Conservation (phyloP, 2,113 vertebrate genomes). For the Colossoma macropomum region DNA sequence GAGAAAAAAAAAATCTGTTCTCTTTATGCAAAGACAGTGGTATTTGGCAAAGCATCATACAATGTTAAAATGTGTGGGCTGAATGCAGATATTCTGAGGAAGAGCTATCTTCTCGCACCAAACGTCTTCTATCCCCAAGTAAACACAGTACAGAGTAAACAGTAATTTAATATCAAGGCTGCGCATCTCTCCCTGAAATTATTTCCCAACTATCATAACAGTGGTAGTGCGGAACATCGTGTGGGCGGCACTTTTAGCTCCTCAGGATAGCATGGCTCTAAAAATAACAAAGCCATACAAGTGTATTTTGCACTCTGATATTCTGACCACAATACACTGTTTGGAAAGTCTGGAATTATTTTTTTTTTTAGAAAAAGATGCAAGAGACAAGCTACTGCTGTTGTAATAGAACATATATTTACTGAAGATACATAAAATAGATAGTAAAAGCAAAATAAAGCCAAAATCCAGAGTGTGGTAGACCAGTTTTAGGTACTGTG, state of each 20-base stretch:
- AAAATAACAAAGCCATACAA: constrained; percentile 40
- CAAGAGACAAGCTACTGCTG: not conserved
- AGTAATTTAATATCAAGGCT: constrained; percentile 50
- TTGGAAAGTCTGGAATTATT: not conserved
- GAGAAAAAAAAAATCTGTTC: not conserved
- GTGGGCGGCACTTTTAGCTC: constrained; percentile 44
- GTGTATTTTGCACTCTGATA: not conserved
- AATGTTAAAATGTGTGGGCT: constrained; percentile 39
- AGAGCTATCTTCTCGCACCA: constrained; percentile 34
- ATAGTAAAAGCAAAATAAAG: not conserved
- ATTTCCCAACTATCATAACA: constrained; percentile 51
- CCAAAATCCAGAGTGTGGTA: not conserved
- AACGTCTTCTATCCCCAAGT: constrained; percentile 26
- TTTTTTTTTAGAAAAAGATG: constrained; percentile 5
- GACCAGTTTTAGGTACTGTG: too few species aligned
- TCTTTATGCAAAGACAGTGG: constrained; percentile 39
- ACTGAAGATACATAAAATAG: not conserved
- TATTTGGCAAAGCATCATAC: constrained; percentile 45
- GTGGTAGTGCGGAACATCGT: constrained; percentile 8
- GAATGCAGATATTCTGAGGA: constrained; percentile 37
- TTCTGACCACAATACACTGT: constrained; percentile 2
- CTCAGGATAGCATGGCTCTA: constrained; percentile 40
- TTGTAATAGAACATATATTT: not conserved
- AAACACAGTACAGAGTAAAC: constrained; percentile 38
- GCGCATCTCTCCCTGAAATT: constrained; percentile 43